Percentiles rank a stretch among this genome's conserved stretches.
phyloP scores from a whole-genome alignment of 2,888 invertebrate species.

The Dolichopus griseipennis region DNA sequence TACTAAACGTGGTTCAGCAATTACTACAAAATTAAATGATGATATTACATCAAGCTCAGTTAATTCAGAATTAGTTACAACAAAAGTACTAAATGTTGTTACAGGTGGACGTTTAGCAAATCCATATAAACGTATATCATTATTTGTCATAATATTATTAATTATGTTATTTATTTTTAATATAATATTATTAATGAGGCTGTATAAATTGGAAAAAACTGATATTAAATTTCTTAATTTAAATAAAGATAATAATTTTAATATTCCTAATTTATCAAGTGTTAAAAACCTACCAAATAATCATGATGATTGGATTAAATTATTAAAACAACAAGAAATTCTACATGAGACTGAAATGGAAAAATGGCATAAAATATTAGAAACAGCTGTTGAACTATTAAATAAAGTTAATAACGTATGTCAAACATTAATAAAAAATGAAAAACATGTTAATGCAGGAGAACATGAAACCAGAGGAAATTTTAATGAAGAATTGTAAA shows the following conservation, averaged over 20 bases:
- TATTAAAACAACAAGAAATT: constrained; percentile 70
- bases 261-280: not conserved
- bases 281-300: constrained; percentile 59
- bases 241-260: not conserved
- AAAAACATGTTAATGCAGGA: not conserved
- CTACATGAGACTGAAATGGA: constrained; percentile 72
- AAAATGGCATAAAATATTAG: constrained; percentile 71
- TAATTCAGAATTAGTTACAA: constrained; percentile 24
- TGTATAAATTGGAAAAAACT: constrained; percentile 61
- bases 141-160: constrained; percentile 48
- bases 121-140: constrained; percentile 38
- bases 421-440: constrained; percentile 25
- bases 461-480: not conserved
- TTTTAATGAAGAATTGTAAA: not conserved
- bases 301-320: constrained; percentile 72
- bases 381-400: constrained; percentile 60
- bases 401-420: constrained; percentile 56
- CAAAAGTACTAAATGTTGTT: constrained; percentile 23
- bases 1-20: constrained; percentile 39
- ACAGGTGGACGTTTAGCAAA: constrained; percentile 22
- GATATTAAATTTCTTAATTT: constrained; percentile 9
- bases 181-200: constrained; percentile 73
- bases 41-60: constrained; percentile 29
- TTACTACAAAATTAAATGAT: constrained; percentile 36
- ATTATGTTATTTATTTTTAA: constrained; percentile 60